Base-by-base conservation (phyloP, 2,797 vertebrate species). In the Vespertilio murinus region DNA sequence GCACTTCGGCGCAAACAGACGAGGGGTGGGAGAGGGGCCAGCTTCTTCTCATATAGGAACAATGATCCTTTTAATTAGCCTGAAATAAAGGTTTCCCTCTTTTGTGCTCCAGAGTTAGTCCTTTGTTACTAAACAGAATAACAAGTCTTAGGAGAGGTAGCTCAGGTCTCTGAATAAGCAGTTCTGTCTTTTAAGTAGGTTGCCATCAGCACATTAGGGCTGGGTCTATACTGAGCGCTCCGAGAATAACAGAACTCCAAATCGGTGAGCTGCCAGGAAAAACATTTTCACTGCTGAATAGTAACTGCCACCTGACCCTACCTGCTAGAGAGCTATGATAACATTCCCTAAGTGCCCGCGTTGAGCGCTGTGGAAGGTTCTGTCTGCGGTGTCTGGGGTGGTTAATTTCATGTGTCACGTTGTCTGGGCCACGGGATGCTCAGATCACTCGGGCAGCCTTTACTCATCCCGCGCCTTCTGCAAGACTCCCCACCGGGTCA, bases 231-330 rank as follows among this genome's bases (percentile, higher is more conserved):
- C 17, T 17, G 49, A 56, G 38, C 12, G 40, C 91, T 95, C 80
- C 17, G 42, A 89, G 33, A 80, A 86, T 54, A 33, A 93, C 42
- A 80, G 71, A 94, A 90, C 33, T 89, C 35, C 77, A 74, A 91
- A 52, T 67, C 71, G 10, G 30, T 65, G 38, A 90, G 47, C 52
- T 88, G 12, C 47, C 33, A 84, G 59, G 22, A 70, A 93, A 94
- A 92, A 56, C 33, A 64, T 35, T 77, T 75, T 67, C 18, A 40
- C 42, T 75, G 4, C 23, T 28, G 23, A 67, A 25, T 33, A 20
- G 56, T 16, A 80, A 61, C 71, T 49, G 33, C 20, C 88, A 42
- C 47, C 45, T 75, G 38, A 59, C 14, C 38, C 40, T 64, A 78
- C 23, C 30, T 30, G n/a, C 28, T 38, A 30, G 83, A 79, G 61